phyloP scores from a whole-genome alignment of 2,888 invertebrate species.

The Elmis aenea region DNA sequence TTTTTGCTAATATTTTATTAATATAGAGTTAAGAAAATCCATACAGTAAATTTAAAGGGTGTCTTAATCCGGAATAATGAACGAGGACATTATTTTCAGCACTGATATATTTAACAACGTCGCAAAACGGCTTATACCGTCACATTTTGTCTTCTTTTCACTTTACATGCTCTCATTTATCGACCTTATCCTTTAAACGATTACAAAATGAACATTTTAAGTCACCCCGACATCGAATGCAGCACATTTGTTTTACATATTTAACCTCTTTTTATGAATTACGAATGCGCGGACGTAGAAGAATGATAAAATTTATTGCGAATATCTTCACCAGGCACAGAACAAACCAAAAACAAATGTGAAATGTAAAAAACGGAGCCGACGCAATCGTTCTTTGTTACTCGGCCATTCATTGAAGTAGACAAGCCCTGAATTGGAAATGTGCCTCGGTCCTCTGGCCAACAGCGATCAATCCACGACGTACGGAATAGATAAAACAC shows the following conservation, averaged over 20 bases:
- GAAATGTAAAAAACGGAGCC: constrained; percentile 31
- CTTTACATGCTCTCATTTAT: too few relatives aligned
- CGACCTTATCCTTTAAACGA: too few relatives aligned
- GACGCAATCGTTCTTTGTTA: constrained; percentile 35
- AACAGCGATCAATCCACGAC: constrained; percentile 16
- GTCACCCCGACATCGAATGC: too few relatives aligned
- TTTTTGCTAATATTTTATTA: too few relatives aligned
- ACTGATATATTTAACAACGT: constrained; percentile 19
- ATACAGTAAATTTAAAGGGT: constrained; percentile 20
- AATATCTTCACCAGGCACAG: constrained; percentile 13
- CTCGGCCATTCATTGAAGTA: constrained; percentile 33
- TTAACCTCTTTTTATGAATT: too few relatives aligned
- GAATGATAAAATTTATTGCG: too few relatives aligned
- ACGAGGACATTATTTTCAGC: constrained; percentile 22
- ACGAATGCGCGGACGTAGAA: too few relatives aligned
- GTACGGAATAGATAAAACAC: constrained; percentile 15
- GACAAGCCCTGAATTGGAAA: constrained; percentile 37
- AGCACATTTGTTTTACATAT: too few relatives aligned
- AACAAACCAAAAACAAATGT: constrained; percentile 34
- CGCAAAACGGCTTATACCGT: constrained; percentile 15
- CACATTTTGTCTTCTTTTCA: constrained; percentile 19
- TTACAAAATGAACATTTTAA: too few relatives aligned
- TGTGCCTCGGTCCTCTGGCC: constrained; percentile 17
- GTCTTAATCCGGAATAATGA: constrained; percentile 23
- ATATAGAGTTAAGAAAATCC: constrained; percentile 15